phyloP scores from a whole-genome alignment of 2,113 vertebrate genomes.

The Galemys pyrenaicus region DNA sequence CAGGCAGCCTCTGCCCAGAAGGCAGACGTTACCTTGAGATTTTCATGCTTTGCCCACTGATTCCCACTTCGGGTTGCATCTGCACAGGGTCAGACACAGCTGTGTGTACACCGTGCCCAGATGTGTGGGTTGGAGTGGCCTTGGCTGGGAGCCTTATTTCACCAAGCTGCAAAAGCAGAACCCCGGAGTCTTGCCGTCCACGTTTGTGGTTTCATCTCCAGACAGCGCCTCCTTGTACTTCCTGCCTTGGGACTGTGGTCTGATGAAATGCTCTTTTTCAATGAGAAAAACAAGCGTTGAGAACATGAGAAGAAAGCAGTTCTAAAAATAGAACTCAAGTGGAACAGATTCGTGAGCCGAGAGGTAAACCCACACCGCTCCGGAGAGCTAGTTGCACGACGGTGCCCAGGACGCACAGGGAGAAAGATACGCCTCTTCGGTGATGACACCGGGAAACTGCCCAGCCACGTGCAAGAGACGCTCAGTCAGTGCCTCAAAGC shows the following conservation, averaged over 20 bases:
- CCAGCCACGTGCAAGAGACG: too few species aligned
- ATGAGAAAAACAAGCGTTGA: conserved; percentile 48
- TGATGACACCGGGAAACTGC: too few species aligned
- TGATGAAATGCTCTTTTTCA: conserved; percentile 41
- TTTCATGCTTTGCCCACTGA: background rate
- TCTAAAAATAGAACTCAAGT: conserved; percentile 27
- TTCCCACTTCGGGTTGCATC: background rate
- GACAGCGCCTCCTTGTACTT: background rate
- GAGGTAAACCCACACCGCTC: too few species aligned
- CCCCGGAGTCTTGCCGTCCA: background rate
- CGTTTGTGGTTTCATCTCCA: background rate
- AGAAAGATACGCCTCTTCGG: too few species aligned
- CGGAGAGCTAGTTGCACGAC: too few species aligned
- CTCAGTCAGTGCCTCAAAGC: too few species aligned
- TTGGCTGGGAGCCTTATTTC: background rate
- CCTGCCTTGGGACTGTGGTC: background rate
- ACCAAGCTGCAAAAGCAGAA: background rate
- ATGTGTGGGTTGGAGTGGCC: background rate
- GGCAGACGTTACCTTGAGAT: background rate
- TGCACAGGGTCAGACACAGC: background rate
- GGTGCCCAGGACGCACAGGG: too few species aligned
- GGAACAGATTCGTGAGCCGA: too few species aligned
- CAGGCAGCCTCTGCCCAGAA: background rate
- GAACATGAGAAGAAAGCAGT: conserved; percentile 50
- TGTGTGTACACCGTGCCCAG: background rate